A percentile compares a stretch with the other conserved stretches of the same genome.
Evolutionary conservation across 2,797 vertebrate species (phyloP).

Genomic region (Huso huso): DNA sequence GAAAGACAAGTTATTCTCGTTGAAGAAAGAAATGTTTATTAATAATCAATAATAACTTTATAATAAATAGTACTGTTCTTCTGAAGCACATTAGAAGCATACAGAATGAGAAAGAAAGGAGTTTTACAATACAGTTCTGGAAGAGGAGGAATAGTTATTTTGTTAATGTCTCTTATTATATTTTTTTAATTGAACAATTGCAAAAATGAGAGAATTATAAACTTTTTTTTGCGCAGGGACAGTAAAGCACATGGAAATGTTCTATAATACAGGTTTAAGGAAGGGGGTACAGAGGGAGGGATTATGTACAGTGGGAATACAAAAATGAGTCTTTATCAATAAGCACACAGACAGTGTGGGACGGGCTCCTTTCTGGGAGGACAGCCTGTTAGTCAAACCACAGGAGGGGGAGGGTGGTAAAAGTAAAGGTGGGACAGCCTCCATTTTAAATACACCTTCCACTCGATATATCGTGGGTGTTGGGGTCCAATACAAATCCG

Average conservation of each 20-base stretch:
- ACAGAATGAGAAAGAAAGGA: conserved; percentile 64
- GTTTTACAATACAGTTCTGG: conserved; percentile 39
- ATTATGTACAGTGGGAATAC: conserved; percentile 69
- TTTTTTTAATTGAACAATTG: conserved; percentile 37
- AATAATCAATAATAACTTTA: conserved; percentile 67
- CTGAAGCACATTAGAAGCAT: conserved; percentile 77
- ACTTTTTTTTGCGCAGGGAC: conserved; percentile 46
- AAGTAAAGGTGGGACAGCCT: conserved; percentile 30
- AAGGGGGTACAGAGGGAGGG: conserved; percentile 39
- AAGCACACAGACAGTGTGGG: conserved; percentile 36
- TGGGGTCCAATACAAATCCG: too few species aligned
- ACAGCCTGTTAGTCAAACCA: conserved; percentile 43
- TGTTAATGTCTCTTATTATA: conserved; percentile 28
- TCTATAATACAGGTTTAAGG: conserved; percentile 52
- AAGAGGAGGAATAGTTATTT: conserved; percentile 34
- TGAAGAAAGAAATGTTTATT: conserved; percentile 95
- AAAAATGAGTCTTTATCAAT: conserved; percentile 64
- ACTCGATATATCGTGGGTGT: too few species aligned
- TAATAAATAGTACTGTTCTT: conserved; percentile 75
- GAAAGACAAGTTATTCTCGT: conserved; percentile 75
- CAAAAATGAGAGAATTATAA: conserved; percentile 32
- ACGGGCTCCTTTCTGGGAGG: conserved; percentile 34
- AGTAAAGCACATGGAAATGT: conserved; percentile 57
- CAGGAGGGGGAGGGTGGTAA: conserved; percentile 39
- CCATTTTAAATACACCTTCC: conserved; percentile 7